Evolutionary conservation across 1,140 invertebrate species (phyloP).

Genomic region (Micrasema minimum): DNA sequence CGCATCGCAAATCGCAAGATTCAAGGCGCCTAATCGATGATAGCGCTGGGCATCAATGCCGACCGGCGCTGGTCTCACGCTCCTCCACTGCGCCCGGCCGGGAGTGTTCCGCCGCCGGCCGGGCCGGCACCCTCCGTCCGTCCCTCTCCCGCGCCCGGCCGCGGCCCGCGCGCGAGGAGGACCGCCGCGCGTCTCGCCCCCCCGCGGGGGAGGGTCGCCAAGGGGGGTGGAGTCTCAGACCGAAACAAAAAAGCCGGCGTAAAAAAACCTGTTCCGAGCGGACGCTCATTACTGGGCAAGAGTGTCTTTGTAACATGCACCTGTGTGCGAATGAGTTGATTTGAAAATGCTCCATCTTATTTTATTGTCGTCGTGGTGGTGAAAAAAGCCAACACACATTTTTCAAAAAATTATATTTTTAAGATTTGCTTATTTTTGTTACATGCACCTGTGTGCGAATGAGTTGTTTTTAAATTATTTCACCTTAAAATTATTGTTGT

Average conservation of each 20-base stretch:
- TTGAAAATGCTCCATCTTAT: no score
- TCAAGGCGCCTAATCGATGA: not conserved
- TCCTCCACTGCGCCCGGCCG: slow-evolving; percentile 16
- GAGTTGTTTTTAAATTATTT: no score
- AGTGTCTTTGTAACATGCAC: slow-evolving; percentile 18
- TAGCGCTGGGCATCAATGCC: not conserved
- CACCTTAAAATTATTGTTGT: no score
- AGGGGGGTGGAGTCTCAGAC: slow-evolving; percentile 44
- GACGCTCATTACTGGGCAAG: slow-evolving; percentile 41
- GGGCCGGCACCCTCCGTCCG: slow-evolving; percentile 31
- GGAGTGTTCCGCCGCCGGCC: slow-evolving; percentile 23
- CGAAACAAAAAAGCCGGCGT: slow-evolving; percentile 45
- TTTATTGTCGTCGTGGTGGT: no score
- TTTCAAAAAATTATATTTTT: no score
- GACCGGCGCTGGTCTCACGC: slow-evolving; percentile 10
- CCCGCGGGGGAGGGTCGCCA: slow-evolving; percentile 34
- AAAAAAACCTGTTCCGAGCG: slow-evolving; percentile 46
- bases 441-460: no score
- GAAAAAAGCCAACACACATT: no score
- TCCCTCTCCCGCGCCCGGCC: slow-evolving; percentile 26
- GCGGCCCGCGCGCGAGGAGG: slow-evolving; percentile 12
- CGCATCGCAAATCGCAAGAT: not conserved
- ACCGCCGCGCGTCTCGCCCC: slow-evolving; percentile 23
- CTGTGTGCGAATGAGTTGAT: slow-evolving; percentile 20
- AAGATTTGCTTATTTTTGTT: no score